Evolutionary conservation across 2,113 vertebrate species (phyloP).

Genomic region (Dipodomys ordii): DNA sequence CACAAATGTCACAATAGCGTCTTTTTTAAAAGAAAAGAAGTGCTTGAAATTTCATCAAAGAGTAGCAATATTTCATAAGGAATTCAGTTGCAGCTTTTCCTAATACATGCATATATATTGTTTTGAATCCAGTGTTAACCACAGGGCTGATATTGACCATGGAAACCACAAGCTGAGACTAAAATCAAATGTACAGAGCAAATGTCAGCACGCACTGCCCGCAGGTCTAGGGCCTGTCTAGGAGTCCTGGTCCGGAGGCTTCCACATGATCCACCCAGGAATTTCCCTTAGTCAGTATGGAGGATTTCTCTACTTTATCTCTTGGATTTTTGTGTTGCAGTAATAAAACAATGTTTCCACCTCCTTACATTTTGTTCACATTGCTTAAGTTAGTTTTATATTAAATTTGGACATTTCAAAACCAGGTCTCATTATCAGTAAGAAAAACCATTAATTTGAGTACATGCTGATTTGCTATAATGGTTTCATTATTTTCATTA

Average conservation of each 20-base stretch:
- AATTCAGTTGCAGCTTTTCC: background rate
- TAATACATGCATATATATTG: background rate
- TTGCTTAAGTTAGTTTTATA: slow-evolving; percentile 12
- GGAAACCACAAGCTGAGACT: background rate
- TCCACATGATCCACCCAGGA: no score
- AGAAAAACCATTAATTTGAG: background rate
- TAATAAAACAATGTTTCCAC: background rate
- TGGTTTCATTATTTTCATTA: background rate
- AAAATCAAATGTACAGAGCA: slow-evolving; percentile 36
- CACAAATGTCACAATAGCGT: background rate
- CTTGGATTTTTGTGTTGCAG: background rate
- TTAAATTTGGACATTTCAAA: slow-evolving; percentile 1
- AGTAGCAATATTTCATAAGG: background rate
- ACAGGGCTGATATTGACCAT: background rate
- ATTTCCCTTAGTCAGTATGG: no score
- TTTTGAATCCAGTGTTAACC: background rate
- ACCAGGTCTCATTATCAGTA: no score
- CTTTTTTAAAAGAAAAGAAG: background rate
- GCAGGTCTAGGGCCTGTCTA: background rate
- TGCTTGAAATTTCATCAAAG: background rate
- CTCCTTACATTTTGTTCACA: background rate
- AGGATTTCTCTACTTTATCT: no score
- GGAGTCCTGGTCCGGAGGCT: no score
- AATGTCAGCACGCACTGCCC: background rate
- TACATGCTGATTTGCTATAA: background rate